These are phyloP conservation scores for Pomacea canaliculata DNA, from an alignment of 2,888 invertebrate genomes.

Conservation along the genomic window DNA sequence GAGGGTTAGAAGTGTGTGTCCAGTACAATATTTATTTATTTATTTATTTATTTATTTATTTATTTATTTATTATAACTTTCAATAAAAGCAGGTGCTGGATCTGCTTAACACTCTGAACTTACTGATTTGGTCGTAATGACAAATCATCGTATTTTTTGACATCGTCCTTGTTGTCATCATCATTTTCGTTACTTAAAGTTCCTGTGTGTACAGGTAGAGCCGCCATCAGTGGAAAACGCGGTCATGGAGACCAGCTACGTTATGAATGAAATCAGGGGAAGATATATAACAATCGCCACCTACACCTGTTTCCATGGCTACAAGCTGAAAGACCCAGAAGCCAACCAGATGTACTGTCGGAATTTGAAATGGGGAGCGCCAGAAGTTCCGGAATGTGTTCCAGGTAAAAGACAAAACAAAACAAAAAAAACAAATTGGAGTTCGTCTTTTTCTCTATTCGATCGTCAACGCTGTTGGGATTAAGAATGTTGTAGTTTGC, in stretches of 20 bases:
- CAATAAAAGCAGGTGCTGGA: too few relatives aligned
- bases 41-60: too few relatives aligned
- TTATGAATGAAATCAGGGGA: constrained; percentile 31
- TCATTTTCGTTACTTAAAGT: not conserved
- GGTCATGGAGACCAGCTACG: constrained; percentile 35
- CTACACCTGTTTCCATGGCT: constrained; percentile 38
- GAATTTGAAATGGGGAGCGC: constrained; percentile 33
- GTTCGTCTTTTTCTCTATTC: too few relatives aligned
- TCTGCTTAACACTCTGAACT: too few relatives aligned
- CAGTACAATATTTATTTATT: too few relatives aligned
- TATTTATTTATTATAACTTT: too few relatives aligned
- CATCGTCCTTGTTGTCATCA: too few relatives aligned
- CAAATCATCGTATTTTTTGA: too few relatives aligned
- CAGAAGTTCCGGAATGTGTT: constrained; percentile 33
- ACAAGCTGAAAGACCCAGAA: constrained; percentile 29
- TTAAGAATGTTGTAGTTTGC: too few relatives aligned
- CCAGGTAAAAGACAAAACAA: constrained; percentile 24
- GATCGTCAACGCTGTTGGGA: too few relatives aligned
- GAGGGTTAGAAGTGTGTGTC: too few relatives aligned
- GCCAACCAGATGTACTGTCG: constrained; percentile 37
- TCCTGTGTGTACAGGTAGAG: constrained; percentile 21
- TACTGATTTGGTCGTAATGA: too few relatives aligned
- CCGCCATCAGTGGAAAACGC: constrained; percentile 40
- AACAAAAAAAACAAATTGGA: not conserved
- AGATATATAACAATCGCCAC: constrained; percentile 43